Conservation (phyloP, 2,797 vertebrate species). For the Pelobates cultripes region DNA sequence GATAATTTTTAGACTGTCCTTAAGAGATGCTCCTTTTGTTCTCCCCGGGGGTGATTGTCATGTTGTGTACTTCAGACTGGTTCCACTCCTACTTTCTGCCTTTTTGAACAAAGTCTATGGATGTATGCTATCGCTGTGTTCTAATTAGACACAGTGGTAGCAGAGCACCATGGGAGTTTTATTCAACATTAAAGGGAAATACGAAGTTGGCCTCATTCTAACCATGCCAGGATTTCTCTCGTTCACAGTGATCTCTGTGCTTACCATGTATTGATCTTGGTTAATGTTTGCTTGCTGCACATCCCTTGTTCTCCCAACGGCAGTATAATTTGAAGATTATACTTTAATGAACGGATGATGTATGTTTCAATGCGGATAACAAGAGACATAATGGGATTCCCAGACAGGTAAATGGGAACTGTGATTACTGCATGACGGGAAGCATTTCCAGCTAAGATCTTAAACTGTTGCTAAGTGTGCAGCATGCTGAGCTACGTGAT, state of each 20-base stretch:
- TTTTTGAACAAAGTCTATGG: too few species aligned
- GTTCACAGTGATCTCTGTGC: conserved; percentile 21
- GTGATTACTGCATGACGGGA: conserved; percentile 26
- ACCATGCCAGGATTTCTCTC: not conserved
- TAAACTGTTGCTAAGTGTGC: conserved; percentile 26
- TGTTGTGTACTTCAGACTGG: too few species aligned
- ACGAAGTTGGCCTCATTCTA: too few species aligned
- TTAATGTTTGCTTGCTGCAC: conserved; percentile 50
- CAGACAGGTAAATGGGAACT: conserved; percentile 37
- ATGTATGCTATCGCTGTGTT: too few species aligned
- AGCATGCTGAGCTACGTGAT: not conserved
- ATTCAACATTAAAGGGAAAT: not conserved
- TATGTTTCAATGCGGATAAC: conserved; percentile 58
- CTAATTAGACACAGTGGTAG: too few species aligned
- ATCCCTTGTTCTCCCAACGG: conserved; percentile 49
- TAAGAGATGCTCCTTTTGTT: too few species aligned
- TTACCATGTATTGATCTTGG: conserved; percentile 45
- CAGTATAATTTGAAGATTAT: conserved; percentile 54
- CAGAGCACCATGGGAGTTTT: too few species aligned
- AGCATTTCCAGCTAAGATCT: conserved; percentile 41
- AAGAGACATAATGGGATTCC: conserved; percentile 52
- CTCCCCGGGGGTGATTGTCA: too few species aligned
- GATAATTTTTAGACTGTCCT: too few species aligned
- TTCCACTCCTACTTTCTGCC: too few species aligned
- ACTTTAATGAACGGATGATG: conserved; percentile 61